Conservation (phyloP, 2,797 vertebrate genomes). For the Acrossocheilus wenchowensis region DNA sequence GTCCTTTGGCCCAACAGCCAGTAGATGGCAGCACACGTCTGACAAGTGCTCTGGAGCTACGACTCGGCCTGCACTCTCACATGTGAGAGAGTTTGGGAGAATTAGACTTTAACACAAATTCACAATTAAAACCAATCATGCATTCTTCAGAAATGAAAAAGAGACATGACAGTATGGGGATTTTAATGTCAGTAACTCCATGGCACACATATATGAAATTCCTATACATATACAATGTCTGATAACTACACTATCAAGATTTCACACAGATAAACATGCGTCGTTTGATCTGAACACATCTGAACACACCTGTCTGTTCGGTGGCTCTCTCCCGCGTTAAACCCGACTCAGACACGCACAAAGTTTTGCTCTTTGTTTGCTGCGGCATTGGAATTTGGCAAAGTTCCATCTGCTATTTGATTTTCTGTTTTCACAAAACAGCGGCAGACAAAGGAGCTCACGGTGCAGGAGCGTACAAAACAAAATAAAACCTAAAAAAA, state of each 20-base stretch:
- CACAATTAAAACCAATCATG: neutral
- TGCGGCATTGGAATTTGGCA: constrained; percentile 71
- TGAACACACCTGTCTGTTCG: neutral
- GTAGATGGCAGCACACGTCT: constrained; percentile 83
- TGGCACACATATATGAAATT: neutral
- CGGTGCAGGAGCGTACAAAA: constrained; percentile 78
- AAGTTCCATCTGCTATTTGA: constrained; percentile 77
- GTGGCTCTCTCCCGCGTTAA: neutral
- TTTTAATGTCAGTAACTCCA: neutral
- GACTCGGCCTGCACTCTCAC: neutral
- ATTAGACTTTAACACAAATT: neutral
- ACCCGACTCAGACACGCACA: neutral
- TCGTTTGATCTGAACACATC: neutral
- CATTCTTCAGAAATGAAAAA: neutral
- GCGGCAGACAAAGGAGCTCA: constrained; percentile 74
- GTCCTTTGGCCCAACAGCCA: constrained; percentile 61
- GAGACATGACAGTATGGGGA: neutral
- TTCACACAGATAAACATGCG: neutral
- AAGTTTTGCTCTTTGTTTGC: constrained; percentile 55
- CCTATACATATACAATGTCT: too few species aligned
- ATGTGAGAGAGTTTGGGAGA: too few species aligned
- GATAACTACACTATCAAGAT: neutral
- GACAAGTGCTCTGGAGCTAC: constrained; percentile 56
- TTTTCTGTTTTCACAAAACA: constrained; percentile 76
- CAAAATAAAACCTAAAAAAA: constrained; percentile 76